Percentiles rank a stretch among this genome's conserved stretches.
Conservation (phyloP, 2,113 vertebrate genomes). For the Rattus rattus region DNA sequence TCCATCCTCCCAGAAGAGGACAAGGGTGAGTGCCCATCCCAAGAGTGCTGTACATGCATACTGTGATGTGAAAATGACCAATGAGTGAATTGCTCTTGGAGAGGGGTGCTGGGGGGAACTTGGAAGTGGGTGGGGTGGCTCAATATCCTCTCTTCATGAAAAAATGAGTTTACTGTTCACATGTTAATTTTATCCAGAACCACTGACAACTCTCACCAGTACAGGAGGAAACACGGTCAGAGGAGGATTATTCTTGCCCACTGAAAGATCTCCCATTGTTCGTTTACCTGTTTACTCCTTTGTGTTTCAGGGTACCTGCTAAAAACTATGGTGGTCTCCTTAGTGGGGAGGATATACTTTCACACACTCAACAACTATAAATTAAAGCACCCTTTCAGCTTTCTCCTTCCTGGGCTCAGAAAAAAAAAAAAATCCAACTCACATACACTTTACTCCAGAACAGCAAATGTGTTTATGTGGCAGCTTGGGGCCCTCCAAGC, state of each 20-base stretch:
- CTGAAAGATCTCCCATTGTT: neutral
- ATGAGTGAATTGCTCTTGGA: neutral
- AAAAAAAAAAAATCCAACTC: neutral
- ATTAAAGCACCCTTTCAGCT: constrained; percentile 50
- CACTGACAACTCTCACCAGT: neutral
- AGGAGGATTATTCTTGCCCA: neutral
- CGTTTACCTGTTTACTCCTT: neutral
- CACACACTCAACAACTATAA: neutral
- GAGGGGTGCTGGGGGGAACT: neutral
- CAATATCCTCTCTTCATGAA: neutral
- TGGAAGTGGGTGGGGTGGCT: no score
- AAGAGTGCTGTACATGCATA: neutral
- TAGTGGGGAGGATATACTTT: neutral
- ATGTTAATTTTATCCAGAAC: neutral
- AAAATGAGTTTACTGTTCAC: neutral
- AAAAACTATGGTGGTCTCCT: constrained; percentile 1
- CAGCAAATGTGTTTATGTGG: neutral
- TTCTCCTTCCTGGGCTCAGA: constrained; percentile 23
- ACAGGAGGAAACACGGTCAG: no score
- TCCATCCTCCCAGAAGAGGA: neutral
- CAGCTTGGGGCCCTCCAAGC: neutral
- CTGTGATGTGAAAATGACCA: neutral
- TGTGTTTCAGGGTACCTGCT: neutral
- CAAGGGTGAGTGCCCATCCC: accelerated
- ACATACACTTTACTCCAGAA: constrained; percentile 4